Base-by-base conservation (phyloP, 2,797 vertebrate species). In the Chaetodon trifasciatus region DNA sequence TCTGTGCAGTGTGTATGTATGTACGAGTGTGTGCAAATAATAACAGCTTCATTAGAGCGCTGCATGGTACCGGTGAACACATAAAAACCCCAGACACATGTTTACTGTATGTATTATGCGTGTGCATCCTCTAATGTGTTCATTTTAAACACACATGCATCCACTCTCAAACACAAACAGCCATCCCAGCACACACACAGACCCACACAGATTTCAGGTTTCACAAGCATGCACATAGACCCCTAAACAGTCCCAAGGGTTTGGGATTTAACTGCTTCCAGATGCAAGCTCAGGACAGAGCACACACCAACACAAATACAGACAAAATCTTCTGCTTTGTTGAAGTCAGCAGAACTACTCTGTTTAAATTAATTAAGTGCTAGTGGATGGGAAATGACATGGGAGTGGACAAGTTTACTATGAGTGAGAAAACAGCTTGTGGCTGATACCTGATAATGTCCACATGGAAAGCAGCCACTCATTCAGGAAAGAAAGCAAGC, bases 171-270 rank as follows among this genome's bases (percentile, higher is more conserved):
- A 70, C 74, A 80, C 66, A 79, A 58, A 77, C 63, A 82, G 50
- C 46, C 68, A 53, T 52, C 74, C n/a, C 65, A 66, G 35, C 78
- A 55, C 78, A 83, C 69, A 68, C 70, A 60, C 21, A 82, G 72
- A 86, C 78, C 78, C 85, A 82, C 79, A 85, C 56, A 85, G 76
- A 90, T 90, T 90, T 90, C 83, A 91, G 90, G 90, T 93, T 94
- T 93, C 94, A 93, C 91, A 89, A 94, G 92, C 89, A 66, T 87
- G 82, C 91, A 89, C 86, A 81, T 76, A 88, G 91, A 93, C 77
- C 90, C 86, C 92, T 89, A 90, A 93, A 93, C 90, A 93, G 91
- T 92, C 91, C 89, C 89, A 78, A 88, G 88, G 87, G 92, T 85
- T 86, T 90, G 1, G 81, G 71, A 80, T 91, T 90, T 93, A 92